Base-by-base conservation (phyloP, 2,888 invertebrate species). In the Andrena haemorrhoa region DNA sequence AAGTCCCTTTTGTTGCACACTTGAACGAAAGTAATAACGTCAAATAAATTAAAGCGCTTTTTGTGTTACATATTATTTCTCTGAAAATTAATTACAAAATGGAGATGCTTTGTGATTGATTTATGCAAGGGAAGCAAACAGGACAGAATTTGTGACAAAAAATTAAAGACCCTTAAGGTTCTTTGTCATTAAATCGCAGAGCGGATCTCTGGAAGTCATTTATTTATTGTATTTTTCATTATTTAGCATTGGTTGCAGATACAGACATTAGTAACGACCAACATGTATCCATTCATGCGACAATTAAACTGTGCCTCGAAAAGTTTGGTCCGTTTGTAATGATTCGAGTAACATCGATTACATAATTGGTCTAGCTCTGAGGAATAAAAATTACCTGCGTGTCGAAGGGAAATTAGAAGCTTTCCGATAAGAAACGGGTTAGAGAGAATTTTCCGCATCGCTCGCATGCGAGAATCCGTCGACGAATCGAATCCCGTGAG, bases 191-290 rank as follows among this genome's bases (percentile, higher is more conserved):
- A 12, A n/a, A 29, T 65, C 41, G 10, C 23, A 60, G 33, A 49
- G 53, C 26, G 72, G 60, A 73, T 58, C 79, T 86, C 83, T 87
- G 87, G 88, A 88, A 82, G 88, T 72, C 83, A 87, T 87, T 63
- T 26, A 49, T 56, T 23, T 10, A 56, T 23, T 23, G 10, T 6
- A 73, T 26, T 66, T 58, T 77, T 29, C 33, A 47, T 41, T 71
- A 31, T 41, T 76, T 61, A 20, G 33, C 74, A 75, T 61, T 75
- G 35, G 23, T 70, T 66, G 6, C 58, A 68, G 41, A 75, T 66
- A 61, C 58, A 71, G 69, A 58, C 8, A 53, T 71, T 61, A 58
- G 7, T 49, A 75, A 74, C 58, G 20, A 31, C 75, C 65, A 2
- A 58, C 33, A 75, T 20, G n/a, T 70, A n/a, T 61, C 51, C 10